Conservation (phyloP, 2,888 invertebrate genomes). For the Apotomis capreana region DNA sequence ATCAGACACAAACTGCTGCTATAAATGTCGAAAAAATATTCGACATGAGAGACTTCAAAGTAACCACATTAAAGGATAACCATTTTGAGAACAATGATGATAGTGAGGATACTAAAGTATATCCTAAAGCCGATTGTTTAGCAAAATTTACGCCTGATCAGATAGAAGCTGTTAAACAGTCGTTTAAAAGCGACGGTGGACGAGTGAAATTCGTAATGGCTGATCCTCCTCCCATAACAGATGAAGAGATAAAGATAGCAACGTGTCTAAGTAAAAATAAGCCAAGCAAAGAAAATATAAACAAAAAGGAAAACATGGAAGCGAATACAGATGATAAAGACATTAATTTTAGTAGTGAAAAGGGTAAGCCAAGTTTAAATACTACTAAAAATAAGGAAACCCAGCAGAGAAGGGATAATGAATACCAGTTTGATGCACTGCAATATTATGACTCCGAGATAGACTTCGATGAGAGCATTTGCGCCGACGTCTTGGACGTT, state of each 20-base stretch:
- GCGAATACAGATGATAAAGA: neutral
- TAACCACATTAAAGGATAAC: conserved; percentile 4
- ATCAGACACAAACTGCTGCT: neutral
- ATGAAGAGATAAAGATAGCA: conserved; percentile 49
- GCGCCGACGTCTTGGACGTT: conserved; percentile 60
- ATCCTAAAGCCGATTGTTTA: conserved; percentile 47
- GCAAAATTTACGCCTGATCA: conserved; percentile 58
- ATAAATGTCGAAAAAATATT: neutral
- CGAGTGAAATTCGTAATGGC: conserved; percentile 61
- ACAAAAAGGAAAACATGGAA: neutral
- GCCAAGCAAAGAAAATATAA: neutral
- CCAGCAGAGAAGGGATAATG: conserved; percentile 53
- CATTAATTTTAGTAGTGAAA: conserved; percentile 18
- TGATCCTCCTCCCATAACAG: conserved; percentile 53
- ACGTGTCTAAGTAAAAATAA: conserved; percentile 49
- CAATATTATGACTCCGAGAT: conserved; percentile 69
- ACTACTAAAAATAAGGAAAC: conserved; percentile 15
- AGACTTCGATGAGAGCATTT: conserved; percentile 53
- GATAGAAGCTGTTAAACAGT: conserved; percentile 55
- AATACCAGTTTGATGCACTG: conserved; percentile 68
- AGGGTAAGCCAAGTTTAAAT: conserved; percentile 34
- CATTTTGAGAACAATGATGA: conserved; percentile 37
- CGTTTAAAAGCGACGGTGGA: conserved; percentile 58
- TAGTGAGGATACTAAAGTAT: conserved; percentile 2
- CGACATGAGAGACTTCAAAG: conserved; percentile 10